Base-by-base conservation (phyloP, 2,113 vertebrate species). In the Amphiprion ocellaris region DNA sequence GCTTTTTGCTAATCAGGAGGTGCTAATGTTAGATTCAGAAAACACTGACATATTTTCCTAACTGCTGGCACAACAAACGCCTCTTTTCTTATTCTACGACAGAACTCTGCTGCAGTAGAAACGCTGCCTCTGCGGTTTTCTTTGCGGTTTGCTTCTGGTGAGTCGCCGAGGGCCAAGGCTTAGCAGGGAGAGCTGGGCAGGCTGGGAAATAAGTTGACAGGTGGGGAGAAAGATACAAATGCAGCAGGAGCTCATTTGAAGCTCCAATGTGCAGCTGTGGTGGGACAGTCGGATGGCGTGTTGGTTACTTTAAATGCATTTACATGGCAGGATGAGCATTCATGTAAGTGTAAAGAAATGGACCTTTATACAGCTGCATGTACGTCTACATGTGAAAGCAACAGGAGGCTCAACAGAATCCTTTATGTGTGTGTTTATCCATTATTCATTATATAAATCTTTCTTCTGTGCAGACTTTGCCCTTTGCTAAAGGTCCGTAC, bases 151-250 rank as follows among this genome's bases (percentile, higher is more conserved):
- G 30, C 30, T 30, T 30, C 30, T 30, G 4, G 30, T 30, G 26
- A 15, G n/a, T 53, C 5, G 15, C 37, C 0, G 28, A 6, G n/a
- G 30, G 62, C 5, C 4, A 26, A 62, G 53, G 60, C 24, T 47
- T 33, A 74, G 74, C 61, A 53, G 59, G 67, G 53, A 62, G 28
- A 52, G 74, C 60, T 10, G 23, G 19, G 80, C 61, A 69, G 12
- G 66, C 44, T 83, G 77, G 79, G 82, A 76, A 85, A 63, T 70
- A 10, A 79, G 46, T 47, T 47, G 62, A 61, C 73, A 80, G 69
- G 76, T 69, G 74, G 49, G 44, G 62, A 53, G 10, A 49, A 37
- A 77, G 82, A 87, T 87, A 84, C 68, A 76, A 44, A 55, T 0
- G 46, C 28, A 49, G 63, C 24, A 11, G 52, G 58, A 52, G 50